Evolutionary conservation across 2,113 vertebrate genomes (phyloP).

Genomic region (Channa argus): DNA sequence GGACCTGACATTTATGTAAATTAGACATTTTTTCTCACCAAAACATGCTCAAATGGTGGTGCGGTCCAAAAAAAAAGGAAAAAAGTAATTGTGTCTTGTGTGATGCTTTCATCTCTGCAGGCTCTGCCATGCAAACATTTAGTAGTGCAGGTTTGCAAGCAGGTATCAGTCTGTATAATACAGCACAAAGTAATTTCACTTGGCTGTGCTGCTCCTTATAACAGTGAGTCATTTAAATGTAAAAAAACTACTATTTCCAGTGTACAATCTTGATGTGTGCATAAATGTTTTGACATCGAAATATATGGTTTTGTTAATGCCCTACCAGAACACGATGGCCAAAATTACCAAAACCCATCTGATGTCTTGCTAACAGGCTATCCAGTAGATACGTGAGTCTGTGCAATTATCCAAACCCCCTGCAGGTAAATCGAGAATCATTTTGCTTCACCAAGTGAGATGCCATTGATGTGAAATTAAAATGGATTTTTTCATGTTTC

Average conservation of each 20-base stretch:
- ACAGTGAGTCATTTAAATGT: not conserved
- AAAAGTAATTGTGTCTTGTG: not conserved
- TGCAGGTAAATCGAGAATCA: not conserved
- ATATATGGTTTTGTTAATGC: not conserved
- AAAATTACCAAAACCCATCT: not conserved
- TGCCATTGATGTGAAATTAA: conserved; percentile 9
- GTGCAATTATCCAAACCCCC: not conserved
- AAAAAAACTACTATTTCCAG: not conserved
- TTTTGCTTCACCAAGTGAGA: not conserved
- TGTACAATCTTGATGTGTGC: not conserved
- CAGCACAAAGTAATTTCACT: not conserved
- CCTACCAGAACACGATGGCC: not conserved
- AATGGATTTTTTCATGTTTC: conserved; percentile 17
- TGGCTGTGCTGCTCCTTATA: not conserved
- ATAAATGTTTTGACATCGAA: not conserved
- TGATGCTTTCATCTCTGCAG: conserved; percentile 8
- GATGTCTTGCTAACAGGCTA: not conserved
- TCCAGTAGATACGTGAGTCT: not conserved
- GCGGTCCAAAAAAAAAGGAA: not conserved
- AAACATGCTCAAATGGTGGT: conserved; percentile 2
- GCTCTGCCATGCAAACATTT: not conserved
- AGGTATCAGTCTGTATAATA: not conserved
- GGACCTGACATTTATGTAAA: conserved; percentile 8
- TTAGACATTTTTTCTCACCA: not conserved
- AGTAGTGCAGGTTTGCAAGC: not conserved